Evolutionary conservation across 2,888 invertebrate species (phyloP).

Genomic region (Teleogryllus oceanicus): DNA sequence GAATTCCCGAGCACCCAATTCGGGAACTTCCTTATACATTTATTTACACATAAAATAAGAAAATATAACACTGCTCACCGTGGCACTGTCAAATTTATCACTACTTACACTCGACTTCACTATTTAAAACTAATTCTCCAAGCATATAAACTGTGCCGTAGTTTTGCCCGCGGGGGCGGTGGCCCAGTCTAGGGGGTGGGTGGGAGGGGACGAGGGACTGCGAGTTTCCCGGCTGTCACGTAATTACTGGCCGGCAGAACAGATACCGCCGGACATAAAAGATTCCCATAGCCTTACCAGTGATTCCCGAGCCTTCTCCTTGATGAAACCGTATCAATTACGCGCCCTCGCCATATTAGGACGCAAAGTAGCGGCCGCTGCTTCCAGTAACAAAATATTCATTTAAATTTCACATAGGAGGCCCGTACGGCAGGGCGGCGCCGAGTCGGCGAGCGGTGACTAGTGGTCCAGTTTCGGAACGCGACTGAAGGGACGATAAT

Average conservation of each 20-base stretch:
- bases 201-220: not conserved
- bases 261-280: not conserved
- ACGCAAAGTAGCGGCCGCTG: not conserved
- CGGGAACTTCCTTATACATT: no score
- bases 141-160: no score
- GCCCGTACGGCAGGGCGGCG: not conserved
- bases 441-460: not conserved
- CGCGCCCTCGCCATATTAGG: not conserved
- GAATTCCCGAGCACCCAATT: no score
- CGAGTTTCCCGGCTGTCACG: not conserved
- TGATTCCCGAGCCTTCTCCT: not conserved
- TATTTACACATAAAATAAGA: no score
- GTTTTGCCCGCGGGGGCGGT: not conserved
- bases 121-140: no score
- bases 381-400: not conserved
- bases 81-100: no score
- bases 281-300: not conserved
- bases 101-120: no score
- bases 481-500: not conserved
- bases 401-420: not conserved
- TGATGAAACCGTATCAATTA: slow-evolving; percentile 11
- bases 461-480: not conserved
- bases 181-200: not conserved
- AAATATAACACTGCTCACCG: no score
- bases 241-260: not conserved